Conservation (phyloP, 2,113 vertebrate species). For the Trematomus loennbergii region DNA sequence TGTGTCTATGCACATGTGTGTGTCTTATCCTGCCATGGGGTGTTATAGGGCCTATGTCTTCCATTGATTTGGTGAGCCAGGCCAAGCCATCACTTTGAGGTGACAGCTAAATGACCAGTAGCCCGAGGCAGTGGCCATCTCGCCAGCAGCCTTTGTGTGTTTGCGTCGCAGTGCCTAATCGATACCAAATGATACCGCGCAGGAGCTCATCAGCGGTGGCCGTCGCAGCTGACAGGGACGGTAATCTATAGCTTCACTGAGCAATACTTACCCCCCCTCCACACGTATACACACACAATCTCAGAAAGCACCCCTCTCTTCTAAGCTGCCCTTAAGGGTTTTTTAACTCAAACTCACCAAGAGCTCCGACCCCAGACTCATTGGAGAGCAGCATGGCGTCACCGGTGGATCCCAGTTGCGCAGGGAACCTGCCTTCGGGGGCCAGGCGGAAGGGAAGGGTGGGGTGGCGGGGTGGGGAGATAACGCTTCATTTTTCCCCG, state of each 20-base stretch:
- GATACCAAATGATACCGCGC: constrained; percentile 76
- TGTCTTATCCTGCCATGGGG: constrained; percentile 23
- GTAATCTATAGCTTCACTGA: constrained; percentile 77
- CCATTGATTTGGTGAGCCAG: constrained; percentile 71
- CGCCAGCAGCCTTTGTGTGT: constrained; percentile 65
- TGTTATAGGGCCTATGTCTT: constrained; percentile 60
- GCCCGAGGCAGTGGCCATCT: constrained; percentile 70
- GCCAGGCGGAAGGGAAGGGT: constrained; percentile 12
- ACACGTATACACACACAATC: constrained; percentile 24
- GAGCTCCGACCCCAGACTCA: constrained; percentile 51
- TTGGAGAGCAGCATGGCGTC: constrained; percentile 63
- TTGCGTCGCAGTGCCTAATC: constrained; percentile 69
- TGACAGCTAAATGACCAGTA: constrained; percentile 81
- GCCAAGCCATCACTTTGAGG: constrained; percentile 79
- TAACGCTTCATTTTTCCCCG: constrained; percentile 57
- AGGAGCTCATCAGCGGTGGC: constrained; percentile 78
- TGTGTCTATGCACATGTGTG: constrained; percentile 9
- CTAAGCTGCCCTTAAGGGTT: constrained; percentile 64
- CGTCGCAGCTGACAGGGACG: constrained; percentile 72
- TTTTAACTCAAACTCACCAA: constrained; percentile 47
- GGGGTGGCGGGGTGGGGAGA: neutral
- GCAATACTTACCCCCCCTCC: constrained; percentile 67
- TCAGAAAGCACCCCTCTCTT: constrained; percentile 28
- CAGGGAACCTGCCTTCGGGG: constrained; percentile 53
- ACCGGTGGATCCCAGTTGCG: constrained; percentile 39